Percentiles rank a stretch among this genome's conserved stretches.
Evolutionary conservation across 2,888 invertebrate species (phyloP).

Genomic region (Lochmaea capreae): DNA sequence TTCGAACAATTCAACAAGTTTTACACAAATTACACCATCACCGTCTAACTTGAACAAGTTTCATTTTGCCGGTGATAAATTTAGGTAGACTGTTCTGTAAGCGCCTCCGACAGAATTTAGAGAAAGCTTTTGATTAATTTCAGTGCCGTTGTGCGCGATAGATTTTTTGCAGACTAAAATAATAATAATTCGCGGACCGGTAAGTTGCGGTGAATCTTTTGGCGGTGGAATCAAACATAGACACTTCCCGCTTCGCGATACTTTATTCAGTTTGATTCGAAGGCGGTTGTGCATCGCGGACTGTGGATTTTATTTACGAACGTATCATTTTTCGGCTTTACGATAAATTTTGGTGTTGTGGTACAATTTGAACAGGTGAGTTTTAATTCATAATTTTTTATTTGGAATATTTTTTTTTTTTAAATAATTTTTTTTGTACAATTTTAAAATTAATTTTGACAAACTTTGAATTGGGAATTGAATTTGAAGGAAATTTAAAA

Average conservation of each 20-base stretch:
- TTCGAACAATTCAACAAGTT: slow-evolving; percentile 1
- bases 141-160: slow-evolving; percentile 3
- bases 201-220: slow-evolving; percentile 15
- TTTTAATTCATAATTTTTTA: neutral
- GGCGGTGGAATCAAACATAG: slow-evolving; percentile 1
- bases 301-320: neutral
- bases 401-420: neutral
- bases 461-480: too few relatives aligned
- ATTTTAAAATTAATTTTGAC: neutral
- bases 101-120: slow-evolving; percentile 3
- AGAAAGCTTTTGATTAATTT: neutral
- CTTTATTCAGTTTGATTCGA: slow-evolving; percentile 12
- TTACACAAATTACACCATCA: neutral
- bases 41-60: neutral
- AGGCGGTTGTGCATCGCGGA: slow-evolving; percentile 11
- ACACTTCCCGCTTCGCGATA: slow-evolving; percentile 13
- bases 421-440: neutral
- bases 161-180: slow-evolving; percentile 6
- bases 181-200: slow-evolving; percentile 16
- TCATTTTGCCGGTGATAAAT: neutral
- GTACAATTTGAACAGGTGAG: neutral
- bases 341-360: neutral
- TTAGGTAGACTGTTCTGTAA: neutral
- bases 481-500: too few relatives aligned
- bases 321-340: neutral